Conservation (phyloP, 2,888 invertebrate species). For the Chymomyza procnemis region DNA sequence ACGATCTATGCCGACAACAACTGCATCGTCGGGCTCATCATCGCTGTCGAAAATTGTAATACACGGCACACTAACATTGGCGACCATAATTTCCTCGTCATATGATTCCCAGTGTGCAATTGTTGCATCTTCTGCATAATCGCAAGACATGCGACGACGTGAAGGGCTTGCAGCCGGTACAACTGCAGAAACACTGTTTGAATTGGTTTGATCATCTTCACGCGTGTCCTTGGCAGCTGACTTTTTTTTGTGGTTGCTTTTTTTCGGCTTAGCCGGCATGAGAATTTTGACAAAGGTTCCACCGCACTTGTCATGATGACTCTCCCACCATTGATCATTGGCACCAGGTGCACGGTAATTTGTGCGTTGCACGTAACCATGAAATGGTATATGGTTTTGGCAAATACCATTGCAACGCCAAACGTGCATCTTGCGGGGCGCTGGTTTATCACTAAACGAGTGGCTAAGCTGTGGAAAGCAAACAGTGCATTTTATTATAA, state of each 20-base stretch:
- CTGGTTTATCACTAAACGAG: constrained; percentile 95
- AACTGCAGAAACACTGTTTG: too few relatives aligned
- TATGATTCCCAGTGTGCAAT: constrained; percentile 44
- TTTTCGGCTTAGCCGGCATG: constrained; percentile 82
- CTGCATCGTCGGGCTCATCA: constrained; percentile 9
- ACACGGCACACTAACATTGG: constrained; percentile 37
- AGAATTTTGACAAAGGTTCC: constrained; percentile 92
- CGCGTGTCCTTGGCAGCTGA: too few relatives aligned
- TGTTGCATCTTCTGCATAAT: neutral
- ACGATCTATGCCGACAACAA: neutral
- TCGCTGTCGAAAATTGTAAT: constrained; percentile 50
- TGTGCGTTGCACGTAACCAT: constrained; percentile 91
- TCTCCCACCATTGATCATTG: constrained; percentile 90
- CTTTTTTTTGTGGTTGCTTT: too few relatives aligned
- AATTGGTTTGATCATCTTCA: too few relatives aligned
- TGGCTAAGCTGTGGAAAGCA: constrained; percentile 84
- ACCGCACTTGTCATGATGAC: constrained; percentile 88
- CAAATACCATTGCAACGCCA: constrained; percentile 97
- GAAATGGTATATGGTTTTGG: constrained; percentile 87
- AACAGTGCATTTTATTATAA: neutral
- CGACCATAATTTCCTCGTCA: constrained; percentile 74
- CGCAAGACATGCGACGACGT: constrained; percentile 42
- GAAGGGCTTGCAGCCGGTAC: too few relatives aligned
- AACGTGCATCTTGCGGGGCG: constrained; percentile 92
- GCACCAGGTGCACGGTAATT: constrained; percentile 94